phyloP scores from a whole-genome alignment of 35 echinoderm and acorn worm species.

The Stichopus chloronotus region DNA sequence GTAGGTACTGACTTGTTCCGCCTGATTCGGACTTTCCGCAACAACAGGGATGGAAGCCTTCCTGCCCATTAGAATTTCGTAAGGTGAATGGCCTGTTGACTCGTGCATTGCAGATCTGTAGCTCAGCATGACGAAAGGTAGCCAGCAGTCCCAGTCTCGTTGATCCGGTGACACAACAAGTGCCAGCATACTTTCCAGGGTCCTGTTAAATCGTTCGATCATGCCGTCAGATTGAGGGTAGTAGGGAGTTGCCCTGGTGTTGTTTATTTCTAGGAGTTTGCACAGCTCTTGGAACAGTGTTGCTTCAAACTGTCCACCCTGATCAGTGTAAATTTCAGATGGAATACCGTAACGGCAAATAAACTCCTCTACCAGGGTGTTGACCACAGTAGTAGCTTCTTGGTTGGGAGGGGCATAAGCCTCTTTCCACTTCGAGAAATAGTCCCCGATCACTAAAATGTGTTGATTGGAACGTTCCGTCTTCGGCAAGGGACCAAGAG shows the following conservation, averaged over 20 bases:
- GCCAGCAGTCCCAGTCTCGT: no score
- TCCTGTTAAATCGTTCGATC: constrained; percentile 62
- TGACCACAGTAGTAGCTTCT: constrained; percentile 49
- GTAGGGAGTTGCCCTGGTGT: constrained; percentile 43
- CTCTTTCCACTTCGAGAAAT: constrained; percentile 73
- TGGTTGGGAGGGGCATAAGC: constrained; percentile 56
- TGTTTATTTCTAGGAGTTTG: constrained; percentile 54
- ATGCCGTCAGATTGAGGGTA: constrained; percentile 64
- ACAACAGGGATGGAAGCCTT: constrained; percentile 34
- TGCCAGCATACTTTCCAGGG: constrained; percentile 26
- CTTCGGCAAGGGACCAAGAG: constrained; percentile 56
- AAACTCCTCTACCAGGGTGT: constrained; percentile 55
- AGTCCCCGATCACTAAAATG: constrained; percentile 62
- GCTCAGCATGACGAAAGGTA: constrained; percentile 35
- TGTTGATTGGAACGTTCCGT: constrained; percentile 57
- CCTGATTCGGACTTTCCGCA: not conserved
- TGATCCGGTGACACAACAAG: no score
- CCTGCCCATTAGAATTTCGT: constrained; percentile 46
- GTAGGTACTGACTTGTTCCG: no score
- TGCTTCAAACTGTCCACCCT: constrained; percentile 64
- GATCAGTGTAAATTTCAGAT: constrained; percentile 66
- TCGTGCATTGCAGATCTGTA: not conserved
- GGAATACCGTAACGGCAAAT: constrained; percentile 69
- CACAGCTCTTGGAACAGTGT: constrained; percentile 64
- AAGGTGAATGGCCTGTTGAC: no score